Percentiles rank a stretch among this genome's conserved stretches.
phyloP scores from a whole-genome alignment of 2,797 vertebrate genomes.

The Malurus splendens region DNA sequence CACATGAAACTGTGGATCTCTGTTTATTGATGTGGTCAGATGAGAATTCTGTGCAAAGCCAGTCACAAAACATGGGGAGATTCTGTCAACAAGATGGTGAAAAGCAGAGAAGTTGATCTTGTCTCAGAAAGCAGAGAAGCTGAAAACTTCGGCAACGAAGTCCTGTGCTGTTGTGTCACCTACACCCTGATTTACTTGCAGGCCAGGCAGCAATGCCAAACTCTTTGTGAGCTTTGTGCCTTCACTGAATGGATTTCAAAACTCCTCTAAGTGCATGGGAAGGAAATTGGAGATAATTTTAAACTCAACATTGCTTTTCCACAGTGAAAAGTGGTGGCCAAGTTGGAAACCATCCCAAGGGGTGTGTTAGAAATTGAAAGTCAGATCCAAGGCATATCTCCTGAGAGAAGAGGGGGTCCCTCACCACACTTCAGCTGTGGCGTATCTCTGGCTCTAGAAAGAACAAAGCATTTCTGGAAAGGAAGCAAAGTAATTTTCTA shows the following conservation, averaged over 20 bases:
- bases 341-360: not conserved
- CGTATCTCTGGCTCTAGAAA: not conserved
- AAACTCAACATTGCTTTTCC: not conserved
- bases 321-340: not conserved
- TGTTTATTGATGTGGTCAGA: not conserved
- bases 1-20: not conserved
- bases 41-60: not conserved
- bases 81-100: not conserved
- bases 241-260: not conserved
- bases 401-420: not conserved
- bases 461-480: not conserved
- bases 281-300: not conserved
- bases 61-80: not conserved
- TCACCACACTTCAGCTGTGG: fast-evolving
- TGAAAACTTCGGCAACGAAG: not conserved
- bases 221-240: not conserved
- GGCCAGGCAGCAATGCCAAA: not conserved
- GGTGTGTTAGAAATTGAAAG: not conserved
- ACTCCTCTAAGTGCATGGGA: not conserved
- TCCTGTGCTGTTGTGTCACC: not conserved
- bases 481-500: not conserved
- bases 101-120: not conserved
- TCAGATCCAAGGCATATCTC: not conserved
- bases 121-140: not conserved
- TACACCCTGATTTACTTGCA: not conserved